Evolutionary conservation across 2,888 invertebrate genomes (phyloP), one percentile per base, ranked within the genome.

Genomic region (Meiosimyza platycephala): DNA sequence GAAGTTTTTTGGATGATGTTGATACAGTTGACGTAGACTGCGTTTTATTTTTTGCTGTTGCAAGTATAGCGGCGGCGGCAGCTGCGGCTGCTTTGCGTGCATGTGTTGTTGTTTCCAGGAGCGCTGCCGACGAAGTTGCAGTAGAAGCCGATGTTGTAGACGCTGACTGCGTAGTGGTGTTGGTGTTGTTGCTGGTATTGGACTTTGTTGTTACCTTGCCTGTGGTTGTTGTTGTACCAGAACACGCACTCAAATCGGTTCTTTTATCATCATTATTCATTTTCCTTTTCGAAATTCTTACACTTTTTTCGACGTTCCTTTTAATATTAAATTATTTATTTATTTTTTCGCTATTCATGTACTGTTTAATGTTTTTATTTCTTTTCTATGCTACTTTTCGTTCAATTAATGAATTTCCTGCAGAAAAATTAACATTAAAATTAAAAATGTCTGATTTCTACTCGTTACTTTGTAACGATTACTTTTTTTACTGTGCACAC

Each of bases 191-290:
- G 72, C 69, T 66, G 71, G 67, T 66, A 72, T 72, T 74, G 73
- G 59, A 40, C 75, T 78, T 79, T 72, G 52, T 59, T 16, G 59
- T 57, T 40, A 64, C 33, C 59, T 57, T n/a, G 22, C 51, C 40
- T 40, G 68, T 69, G 64, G 72, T 69, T 60, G 75, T 73, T 54
- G 62, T 57, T 67, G 70, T 72, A 75, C 72, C 70, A 74, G 75
- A 73, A 74, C 74, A 74, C 66, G 72, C 75, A 75, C 66, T 75
- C 69, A 75, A 66, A 74, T 75, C 73, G 72, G 72, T 74, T 69
- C 72, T 75, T 74, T 72, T 75, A 67, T 72, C 75, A 74, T 74
- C 75, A 74, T 75, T 74, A 75, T 74, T 75, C 75, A 75, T 75
- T 70, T 74, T 75, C 68, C 57, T 59, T 54, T 48, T 48, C 40